Evolutionary conservation across 1,140 invertebrate species (phyloP).

Genomic region (Acromyrmex charruanus): DNA sequence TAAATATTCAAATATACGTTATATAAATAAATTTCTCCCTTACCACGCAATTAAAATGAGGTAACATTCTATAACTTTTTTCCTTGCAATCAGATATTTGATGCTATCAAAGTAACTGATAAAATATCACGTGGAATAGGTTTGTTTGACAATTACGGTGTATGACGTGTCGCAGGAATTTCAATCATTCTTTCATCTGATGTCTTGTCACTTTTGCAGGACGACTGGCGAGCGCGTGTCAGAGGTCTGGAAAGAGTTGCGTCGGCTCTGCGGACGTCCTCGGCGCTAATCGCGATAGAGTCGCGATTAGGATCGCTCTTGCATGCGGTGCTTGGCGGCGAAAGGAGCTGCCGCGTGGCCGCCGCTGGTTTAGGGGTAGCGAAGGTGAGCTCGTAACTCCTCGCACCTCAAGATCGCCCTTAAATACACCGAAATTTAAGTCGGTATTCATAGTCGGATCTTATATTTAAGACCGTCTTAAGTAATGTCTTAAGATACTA

Average conservation of each 20-base stretch:
- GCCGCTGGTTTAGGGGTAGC: conserved; percentile 88
- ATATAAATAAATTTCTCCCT: background rate
- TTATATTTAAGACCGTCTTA: no score
- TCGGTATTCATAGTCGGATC: no score
- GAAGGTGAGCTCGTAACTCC: conserved; percentile 76
- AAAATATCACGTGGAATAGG: background rate
- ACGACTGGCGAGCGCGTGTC: conserved; percentile 88
- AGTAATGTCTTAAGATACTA: no score
- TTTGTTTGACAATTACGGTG: background rate
- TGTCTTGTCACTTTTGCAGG: conserved; percentile 76
- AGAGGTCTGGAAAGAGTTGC: conserved; percentile 88
- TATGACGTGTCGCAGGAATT: background rate
- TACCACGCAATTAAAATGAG: background rate
- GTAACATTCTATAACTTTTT: background rate
- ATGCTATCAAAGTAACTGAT: background rate
- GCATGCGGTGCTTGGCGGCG: conserved; percentile 87
- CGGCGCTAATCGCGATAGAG: conserved; percentile 86
- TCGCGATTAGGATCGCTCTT: conserved; percentile 89
- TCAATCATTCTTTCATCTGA: conserved; percentile 16
- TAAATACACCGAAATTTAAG: conserved; percentile 23
- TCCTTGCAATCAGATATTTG: background rate
- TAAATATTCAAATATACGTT: background rate
- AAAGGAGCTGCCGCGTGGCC: conserved; percentile 88
- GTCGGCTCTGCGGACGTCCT: conserved; percentile 85
- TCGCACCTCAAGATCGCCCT: conserved; percentile 48